Percentiles rank a stretch among this genome's conserved stretches.
Evolutionary conservation across 2,888 invertebrate genomes (phyloP).

Genomic region (Drosophila flavopinicola): DNA sequence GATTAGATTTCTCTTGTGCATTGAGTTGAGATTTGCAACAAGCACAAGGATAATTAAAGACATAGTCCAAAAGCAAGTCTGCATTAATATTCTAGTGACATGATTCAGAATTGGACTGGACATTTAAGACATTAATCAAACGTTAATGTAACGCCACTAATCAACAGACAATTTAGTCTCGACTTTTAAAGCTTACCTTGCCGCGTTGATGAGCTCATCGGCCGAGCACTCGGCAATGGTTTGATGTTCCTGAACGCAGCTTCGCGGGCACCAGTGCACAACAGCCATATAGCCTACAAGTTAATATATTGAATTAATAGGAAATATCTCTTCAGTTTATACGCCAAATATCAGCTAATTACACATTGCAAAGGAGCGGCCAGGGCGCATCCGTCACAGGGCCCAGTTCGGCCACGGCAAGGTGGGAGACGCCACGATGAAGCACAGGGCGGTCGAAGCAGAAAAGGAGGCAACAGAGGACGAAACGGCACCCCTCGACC

Average conservation of each 20-base stretch:
- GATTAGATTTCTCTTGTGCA: constrained; percentile 76
- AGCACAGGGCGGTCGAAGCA: no score
- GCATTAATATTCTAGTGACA: constrained; percentile 61
- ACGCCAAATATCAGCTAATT: no score
- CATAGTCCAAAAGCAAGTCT: constrained; percentile 82
- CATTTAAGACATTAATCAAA: constrained; percentile 2
- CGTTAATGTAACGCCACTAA: no score
- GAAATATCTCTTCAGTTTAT: no score
- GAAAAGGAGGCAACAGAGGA: no score
- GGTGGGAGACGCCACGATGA: no score
- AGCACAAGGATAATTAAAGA: constrained; percentile 83
- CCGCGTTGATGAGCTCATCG: constrained; percentile 99
- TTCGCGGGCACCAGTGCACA: constrained; percentile 99
- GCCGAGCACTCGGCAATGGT: constrained; percentile 99
- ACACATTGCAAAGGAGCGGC: no score
- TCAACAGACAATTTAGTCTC: neutral
- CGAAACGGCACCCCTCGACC: no score
- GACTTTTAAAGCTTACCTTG: constrained; percentile 87
- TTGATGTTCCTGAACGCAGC: constrained; percentile 99
- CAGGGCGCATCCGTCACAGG: no score
- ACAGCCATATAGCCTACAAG: constrained; percentile 98
- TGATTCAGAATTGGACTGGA: constrained; percentile 73
- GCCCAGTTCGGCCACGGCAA: no score
- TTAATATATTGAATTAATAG: no score
- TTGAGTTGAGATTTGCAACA: constrained; percentile 46